Evolutionary conservation across 2,797 vertebrate species (phyloP).

Genomic region (Coracias cyanogaster): DNA sequence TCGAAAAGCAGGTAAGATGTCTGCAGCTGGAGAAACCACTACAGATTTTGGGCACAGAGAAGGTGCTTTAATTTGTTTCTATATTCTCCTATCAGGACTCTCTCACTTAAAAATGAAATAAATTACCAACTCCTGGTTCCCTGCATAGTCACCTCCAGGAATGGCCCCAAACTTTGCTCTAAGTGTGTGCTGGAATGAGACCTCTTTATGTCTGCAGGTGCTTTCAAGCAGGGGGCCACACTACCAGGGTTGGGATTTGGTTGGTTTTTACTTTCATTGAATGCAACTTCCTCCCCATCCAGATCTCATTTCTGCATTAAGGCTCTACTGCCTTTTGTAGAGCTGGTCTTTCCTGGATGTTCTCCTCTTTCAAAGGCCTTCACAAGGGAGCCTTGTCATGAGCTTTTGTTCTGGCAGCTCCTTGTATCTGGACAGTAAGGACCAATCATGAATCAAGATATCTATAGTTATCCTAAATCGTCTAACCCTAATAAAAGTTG

Average conservation of each 20-base stretch:
- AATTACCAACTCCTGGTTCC: not conserved
- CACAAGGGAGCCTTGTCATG: rapidly evolving
- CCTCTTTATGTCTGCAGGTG: not conserved
- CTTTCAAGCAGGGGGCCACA: not conserved
- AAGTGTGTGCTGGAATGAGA: not conserved
- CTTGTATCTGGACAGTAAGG: not conserved
- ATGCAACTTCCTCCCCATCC: not conserved
- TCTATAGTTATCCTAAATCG: not conserved
- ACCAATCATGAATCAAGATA: not conserved
- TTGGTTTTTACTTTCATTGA: not conserved
- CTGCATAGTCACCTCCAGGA: not conserved
- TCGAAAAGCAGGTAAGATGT: not conserved
- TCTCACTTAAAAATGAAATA: not conserved
- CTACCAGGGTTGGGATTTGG: not conserved
- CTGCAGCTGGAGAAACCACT: not conserved
- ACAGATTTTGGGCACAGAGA: not conserved
- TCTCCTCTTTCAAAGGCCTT: not conserved
- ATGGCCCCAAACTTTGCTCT: not conserved
- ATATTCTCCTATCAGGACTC: not conserved
- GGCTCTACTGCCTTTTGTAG: not conserved
- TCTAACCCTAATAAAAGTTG: not conserved
- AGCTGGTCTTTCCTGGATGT: not conserved
- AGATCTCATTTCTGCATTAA: not conserved
- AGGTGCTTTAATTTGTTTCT: not conserved
- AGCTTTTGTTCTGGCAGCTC: not conserved